phyloP scores from a whole-genome alignment of 2,113 vertebrate genomes.

The Cyprinus carpio region DNA sequence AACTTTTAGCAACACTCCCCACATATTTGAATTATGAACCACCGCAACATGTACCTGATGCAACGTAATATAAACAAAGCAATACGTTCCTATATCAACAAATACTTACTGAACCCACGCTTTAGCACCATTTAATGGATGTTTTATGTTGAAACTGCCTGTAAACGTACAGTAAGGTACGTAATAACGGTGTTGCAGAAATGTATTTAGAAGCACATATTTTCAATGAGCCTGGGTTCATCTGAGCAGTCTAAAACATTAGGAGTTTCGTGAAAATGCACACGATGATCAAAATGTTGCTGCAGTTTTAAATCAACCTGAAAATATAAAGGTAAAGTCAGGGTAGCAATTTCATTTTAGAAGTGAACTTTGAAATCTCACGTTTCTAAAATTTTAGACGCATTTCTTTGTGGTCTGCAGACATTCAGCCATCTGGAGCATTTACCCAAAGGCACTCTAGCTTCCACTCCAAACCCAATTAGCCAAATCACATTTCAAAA shows the following conservation, averaged over 20 bases:
- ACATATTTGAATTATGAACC: no score
- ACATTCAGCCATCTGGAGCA: constrained; percentile 46
- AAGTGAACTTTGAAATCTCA: not conserved
- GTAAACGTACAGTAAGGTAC: no score
- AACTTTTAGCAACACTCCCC: no score
- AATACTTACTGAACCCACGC: no score
- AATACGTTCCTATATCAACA: no score
- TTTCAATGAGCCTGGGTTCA: no score
- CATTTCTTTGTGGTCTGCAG: constrained; percentile 16
- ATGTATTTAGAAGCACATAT: no score
- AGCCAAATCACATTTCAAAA: constrained; percentile 79
- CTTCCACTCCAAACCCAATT: constrained; percentile 80
- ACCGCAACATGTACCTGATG: no score
- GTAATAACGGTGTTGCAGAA: no score
- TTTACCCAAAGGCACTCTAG: constrained; percentile 60
- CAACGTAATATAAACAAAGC: no score
- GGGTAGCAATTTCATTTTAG: not conserved
- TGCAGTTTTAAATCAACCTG: not conserved
- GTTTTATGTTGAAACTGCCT: no score
- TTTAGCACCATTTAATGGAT: no score
- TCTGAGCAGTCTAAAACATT: not conserved
- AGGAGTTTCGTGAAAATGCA: not conserved
- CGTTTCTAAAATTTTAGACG: constrained; percentile 11
- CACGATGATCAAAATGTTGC: not conserved
- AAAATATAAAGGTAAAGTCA: not conserved